Conservation (phyloP, 2,797 vertebrate genomes). For the Luscinia megarhynchos region DNA sequence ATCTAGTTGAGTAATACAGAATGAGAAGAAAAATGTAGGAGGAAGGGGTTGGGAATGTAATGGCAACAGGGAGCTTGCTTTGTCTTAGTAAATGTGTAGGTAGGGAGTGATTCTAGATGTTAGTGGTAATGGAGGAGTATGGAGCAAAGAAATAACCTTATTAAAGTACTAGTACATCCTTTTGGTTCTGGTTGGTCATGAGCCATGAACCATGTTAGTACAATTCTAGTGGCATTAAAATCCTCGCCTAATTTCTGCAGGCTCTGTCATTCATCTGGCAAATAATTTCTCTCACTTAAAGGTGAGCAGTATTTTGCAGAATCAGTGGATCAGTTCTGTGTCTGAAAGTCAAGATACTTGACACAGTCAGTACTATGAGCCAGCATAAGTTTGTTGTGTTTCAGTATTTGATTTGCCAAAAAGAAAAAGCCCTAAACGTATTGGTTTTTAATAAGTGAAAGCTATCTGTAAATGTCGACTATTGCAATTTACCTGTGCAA, state of each 20-base stretch:
- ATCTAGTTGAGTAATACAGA: not conserved
- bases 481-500: conserved; percentile 52
- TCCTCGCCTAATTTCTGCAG: not conserved
- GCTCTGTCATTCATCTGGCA: not conserved
- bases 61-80: not conserved
- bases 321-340: not conserved
- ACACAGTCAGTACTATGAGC: not conserved
- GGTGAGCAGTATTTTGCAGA: not conserved
- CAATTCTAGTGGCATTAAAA: not conserved
- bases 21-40: conserved; percentile 25
- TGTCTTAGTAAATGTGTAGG: not conserved
- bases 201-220: not conserved
- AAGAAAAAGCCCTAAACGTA: not conserved
- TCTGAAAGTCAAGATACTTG: not conserved
- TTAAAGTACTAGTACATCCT: not conserved
- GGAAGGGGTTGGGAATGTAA: not conserved
- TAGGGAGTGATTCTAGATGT: not conserved
- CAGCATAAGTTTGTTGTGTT: not conserved
- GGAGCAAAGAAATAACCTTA: not conserved
- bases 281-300: not conserved
- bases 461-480: not conserved
- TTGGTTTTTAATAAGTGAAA: conserved; percentile 24
- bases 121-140: not conserved
- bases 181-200: not conserved
- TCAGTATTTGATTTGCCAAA: not conserved